phyloP scores from a whole-genome alignment of 2,797 vertebrate species.

The Galaxias olidus region DNA sequence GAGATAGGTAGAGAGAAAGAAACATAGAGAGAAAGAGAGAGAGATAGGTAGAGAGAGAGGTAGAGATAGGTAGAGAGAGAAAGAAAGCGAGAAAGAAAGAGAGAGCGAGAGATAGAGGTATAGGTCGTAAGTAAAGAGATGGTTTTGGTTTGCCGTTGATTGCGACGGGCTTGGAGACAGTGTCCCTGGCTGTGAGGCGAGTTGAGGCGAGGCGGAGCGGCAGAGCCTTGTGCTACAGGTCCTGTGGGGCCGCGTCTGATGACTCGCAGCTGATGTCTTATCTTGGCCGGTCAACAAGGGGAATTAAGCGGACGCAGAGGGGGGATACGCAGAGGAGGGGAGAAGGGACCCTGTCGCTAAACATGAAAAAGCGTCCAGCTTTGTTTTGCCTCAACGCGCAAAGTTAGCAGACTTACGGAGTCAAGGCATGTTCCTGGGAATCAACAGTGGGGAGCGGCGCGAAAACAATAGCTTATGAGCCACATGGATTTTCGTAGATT shows the following conservation, averaged over 20 bases:
- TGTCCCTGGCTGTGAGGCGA: not conserved
- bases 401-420: no score
- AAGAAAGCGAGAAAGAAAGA: not conserved
- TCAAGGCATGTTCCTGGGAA: no score
- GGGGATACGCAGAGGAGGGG: slow-evolving; percentile 10
- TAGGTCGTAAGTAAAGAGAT: not conserved
- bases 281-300: slow-evolving; percentile 56
- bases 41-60: not conserved
- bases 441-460: no score
- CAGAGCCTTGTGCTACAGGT: slow-evolving; percentile 49
- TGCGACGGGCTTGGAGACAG: slow-evolving; percentile 49
- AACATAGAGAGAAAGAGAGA: not conserved
- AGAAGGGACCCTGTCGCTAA: slow-evolving; percentile 19
- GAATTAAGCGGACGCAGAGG: slow-evolving; percentile 48
- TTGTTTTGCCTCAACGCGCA: no score
- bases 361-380: not conserved
- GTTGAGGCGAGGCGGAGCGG: slow-evolving; percentile 31
- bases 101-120: not conserved
- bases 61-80: not conserved
- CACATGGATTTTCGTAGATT: no score
- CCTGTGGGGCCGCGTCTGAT: slow-evolving; percentile 58
- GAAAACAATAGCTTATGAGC: no score
- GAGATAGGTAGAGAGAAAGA: not conserved
- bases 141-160: slow-evolving; percentile 49
- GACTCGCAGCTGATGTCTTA: slow-evolving; percentile 70